A percentile compares a stretch with the other conserved stretches of the same genome.
Conservation (phyloP, 23 tunicate genomes). For the Styela clava region DNA sequence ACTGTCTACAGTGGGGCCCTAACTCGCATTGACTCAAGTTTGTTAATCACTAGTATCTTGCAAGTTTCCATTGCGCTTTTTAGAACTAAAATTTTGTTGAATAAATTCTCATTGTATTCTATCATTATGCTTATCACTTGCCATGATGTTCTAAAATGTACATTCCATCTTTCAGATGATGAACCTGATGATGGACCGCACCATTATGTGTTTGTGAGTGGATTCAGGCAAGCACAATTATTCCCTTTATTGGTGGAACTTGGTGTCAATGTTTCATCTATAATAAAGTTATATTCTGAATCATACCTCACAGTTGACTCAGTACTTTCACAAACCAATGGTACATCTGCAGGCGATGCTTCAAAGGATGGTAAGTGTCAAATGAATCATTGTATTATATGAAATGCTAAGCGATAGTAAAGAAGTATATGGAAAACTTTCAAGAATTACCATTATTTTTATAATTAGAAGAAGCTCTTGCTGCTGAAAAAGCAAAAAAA, state of each 20-base stretch:
- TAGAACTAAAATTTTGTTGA: no score
- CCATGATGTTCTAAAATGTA: no score
- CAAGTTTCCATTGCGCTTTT: no score
- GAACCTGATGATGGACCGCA: slow-evolving; percentile 92
- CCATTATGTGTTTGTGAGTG: slow-evolving; percentile 85
- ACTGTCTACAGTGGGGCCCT: no score
- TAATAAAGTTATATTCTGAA: slow-evolving; percentile 58
- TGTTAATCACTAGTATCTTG: no score
- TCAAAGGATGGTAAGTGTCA: slow-evolving; percentile 23
- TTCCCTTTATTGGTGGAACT: slow-evolving; percentile 58
- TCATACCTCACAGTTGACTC: slow-evolving; percentile 37
- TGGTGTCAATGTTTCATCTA: slow-evolving; percentile 68
- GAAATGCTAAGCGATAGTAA: no score
- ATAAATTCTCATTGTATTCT: no score
- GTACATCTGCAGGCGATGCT: not conserved
- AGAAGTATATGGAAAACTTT: not conserved
- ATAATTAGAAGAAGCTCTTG: slow-evolving; percentile 60
- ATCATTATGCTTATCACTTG: no score
- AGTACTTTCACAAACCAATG: not conserved
- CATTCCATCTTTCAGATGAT: slow-evolving; percentile 54
- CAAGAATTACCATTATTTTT: not conserved
- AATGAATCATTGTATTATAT: no score
- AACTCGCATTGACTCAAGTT: no score
- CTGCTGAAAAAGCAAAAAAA: slow-evolving; percentile 24
- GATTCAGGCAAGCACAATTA: slow-evolving; percentile 66